Conservation (phyloP, 1,140 invertebrate genomes). For the Bicyclus anynana region DNA sequence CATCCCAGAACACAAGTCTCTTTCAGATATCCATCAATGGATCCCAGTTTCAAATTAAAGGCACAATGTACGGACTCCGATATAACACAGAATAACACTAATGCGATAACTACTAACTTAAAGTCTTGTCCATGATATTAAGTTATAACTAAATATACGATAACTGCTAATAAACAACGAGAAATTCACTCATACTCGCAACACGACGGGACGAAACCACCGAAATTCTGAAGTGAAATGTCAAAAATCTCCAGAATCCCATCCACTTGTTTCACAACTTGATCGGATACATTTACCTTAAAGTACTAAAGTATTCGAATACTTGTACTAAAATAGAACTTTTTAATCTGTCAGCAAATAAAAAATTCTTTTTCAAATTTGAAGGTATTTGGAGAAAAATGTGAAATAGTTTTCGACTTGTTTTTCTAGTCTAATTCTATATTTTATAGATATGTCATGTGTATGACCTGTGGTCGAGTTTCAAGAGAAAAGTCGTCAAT, state of each 20-base stretch:
- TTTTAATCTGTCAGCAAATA: too few relatives aligned
- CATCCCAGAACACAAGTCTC: slow-evolving; percentile 54
- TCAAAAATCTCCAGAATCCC: slow-evolving; percentile 23
- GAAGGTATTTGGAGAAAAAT: too few relatives aligned
- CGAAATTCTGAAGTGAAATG: slow-evolving; percentile 55
- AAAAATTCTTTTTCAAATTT: too few relatives aligned
- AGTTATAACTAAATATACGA: slow-evolving; percentile 6
- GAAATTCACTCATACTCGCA: slow-evolving; percentile 38
- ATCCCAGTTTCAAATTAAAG: slow-evolving; percentile 33
- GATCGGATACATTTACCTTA: slow-evolving; percentile 15
- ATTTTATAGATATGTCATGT: too few relatives aligned
- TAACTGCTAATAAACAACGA: slow-evolving; percentile 35
- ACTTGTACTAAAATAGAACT: neutral
- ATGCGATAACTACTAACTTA: slow-evolving; percentile 26
- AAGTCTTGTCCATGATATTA: slow-evolving; percentile 31
- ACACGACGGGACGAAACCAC: slow-evolving; percentile 47
- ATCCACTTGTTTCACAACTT: slow-evolving; percentile 13
- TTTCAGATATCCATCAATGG: slow-evolving; percentile 45
- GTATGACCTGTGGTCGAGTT: too few relatives aligned
- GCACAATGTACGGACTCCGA: slow-evolving; percentile 32
- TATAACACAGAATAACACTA: slow-evolving; percentile 26
- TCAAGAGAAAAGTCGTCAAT: too few relatives aligned
- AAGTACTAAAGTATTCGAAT: neutral
- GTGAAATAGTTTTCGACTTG: too few relatives aligned
- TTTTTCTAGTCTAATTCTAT: too few relatives aligned